These are phyloP conservation scores for Hydrophis major DNA, from an alignment of 2,797 vertebrate genomes.

Conservation along the genomic window DNA sequence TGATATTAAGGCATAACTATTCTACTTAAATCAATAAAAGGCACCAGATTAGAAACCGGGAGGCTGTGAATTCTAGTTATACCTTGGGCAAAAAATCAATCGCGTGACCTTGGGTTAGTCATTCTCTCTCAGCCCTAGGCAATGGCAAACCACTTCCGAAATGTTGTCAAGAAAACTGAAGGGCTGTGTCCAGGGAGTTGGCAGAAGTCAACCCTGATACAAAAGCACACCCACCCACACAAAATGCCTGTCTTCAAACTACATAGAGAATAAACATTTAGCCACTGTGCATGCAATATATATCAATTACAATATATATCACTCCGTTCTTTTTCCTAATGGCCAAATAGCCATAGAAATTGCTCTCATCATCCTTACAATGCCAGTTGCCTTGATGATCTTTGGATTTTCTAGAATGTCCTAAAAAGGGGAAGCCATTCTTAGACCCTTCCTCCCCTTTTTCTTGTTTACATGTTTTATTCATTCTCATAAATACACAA, in stretches of 20 bases:
- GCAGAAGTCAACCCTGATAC: not conserved
- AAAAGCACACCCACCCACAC: not conserved
- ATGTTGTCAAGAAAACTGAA: not conserved
- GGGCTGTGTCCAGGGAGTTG: not conserved
- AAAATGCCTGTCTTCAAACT: not conserved
- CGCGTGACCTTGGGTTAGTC: not conserved
- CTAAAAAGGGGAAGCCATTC: not conserved
- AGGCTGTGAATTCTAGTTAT: not conserved
- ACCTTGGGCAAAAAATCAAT: not conserved
- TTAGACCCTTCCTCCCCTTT: not conserved
- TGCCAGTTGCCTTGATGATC: not conserved
- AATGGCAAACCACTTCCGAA: not conserved
- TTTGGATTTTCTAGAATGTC: not conserved
- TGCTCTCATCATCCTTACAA: accelerated
- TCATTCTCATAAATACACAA: not conserved
- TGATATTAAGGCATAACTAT: not conserved
- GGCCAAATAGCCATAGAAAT: accelerated
- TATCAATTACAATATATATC: not conserved
- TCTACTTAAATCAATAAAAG: not conserved
- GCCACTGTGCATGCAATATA: accelerated
- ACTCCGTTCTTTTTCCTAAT: not conserved
- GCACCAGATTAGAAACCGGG: not conserved
- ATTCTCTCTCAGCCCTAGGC: not conserved
- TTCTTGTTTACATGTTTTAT: not conserved
- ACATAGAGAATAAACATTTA: not conserved